A percentile compares a stretch with the other conserved stretches of the same genome.
phyloP scores from a whole-genome alignment of 2,113 vertebrate genomes.

The Corythornis cristatus region DNA sequence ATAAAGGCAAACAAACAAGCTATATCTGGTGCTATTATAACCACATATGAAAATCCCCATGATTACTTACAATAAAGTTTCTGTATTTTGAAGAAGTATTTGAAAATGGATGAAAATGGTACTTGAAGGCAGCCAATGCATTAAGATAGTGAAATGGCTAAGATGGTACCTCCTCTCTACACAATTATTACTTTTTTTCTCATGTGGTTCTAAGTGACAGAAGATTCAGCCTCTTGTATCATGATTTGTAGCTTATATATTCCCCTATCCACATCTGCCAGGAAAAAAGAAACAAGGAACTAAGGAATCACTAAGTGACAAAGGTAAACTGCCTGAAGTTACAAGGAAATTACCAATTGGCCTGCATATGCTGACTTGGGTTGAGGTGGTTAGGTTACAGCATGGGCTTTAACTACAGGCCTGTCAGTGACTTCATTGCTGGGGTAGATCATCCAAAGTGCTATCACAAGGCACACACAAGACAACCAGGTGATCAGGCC shows the following conservation, averaged over 20 bases:
- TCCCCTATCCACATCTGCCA: background rate
- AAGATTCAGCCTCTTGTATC: background rate
- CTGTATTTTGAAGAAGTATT: background rate
- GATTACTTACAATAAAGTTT: background rate
- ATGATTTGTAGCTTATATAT: background rate
- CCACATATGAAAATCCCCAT: background rate
- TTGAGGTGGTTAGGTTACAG: background rate
- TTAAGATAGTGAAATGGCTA: background rate
- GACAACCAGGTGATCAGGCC: background rate
- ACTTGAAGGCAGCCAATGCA: background rate
- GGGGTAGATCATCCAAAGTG: background rate
- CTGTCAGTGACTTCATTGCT: background rate
- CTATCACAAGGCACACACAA: background rate
- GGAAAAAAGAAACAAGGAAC: background rate
- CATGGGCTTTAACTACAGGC: background rate
- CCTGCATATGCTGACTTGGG: background rate
- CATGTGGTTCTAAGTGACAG: background rate
- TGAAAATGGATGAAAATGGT: background rate
- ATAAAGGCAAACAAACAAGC: background rate
- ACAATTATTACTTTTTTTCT: background rate
- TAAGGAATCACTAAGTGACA: conserved; percentile 49
- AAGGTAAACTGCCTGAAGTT: background rate
- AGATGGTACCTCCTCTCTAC: background rate
- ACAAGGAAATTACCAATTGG: background rate
- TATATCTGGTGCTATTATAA: background rate